These are phyloP conservation scores for Orchesella flavescens DNA, from an alignment of 2,888 invertebrate genomes.

Conservation along the genomic window DNA sequence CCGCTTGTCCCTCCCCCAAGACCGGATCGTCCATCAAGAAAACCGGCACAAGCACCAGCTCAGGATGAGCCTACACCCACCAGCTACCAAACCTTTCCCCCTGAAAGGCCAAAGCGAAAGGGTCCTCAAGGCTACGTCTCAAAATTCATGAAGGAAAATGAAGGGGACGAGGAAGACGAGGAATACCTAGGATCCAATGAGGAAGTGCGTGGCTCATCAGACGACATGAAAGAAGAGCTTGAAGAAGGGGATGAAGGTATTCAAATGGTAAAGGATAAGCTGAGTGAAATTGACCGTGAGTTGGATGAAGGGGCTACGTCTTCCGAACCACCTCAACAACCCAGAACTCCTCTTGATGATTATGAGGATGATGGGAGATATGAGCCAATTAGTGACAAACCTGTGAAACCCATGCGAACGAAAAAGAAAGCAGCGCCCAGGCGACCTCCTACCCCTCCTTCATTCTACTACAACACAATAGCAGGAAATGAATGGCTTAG, in stretches of 20 bases:
- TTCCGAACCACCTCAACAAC: neutral
- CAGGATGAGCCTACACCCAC: slow-evolving; percentile 49
- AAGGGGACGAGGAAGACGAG: slow-evolving; percentile 31
- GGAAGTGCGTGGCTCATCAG: slow-evolving; percentile 48
- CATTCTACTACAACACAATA: slow-evolving; percentile 71
- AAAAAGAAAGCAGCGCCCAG: slow-evolving; percentile 58
- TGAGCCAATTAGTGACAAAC: slow-evolving; percentile 68
- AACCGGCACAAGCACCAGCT: slow-evolving; percentile 67
- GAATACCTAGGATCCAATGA: slow-evolving; percentile 53
- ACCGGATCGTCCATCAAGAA: slow-evolving; percentile 66
- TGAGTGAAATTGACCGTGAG: slow-evolving; percentile 64
- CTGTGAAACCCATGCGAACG: slow-evolving; percentile 66
- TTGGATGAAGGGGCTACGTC: slow-evolving; percentile 20
- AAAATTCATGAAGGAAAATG: slow-evolving; percentile 67
- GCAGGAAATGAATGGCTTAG: slow-evolving; percentile 71
- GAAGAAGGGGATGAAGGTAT: slow-evolving; percentile 63
- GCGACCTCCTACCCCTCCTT: slow-evolving; percentile 52
- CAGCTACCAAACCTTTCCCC: slow-evolving; percentile 72
- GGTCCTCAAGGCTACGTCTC: slow-evolving; percentile 69
- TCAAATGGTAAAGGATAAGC: slow-evolving; percentile 65
- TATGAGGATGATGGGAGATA: slow-evolving; percentile 71
- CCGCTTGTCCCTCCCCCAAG: slow-evolving; percentile 74
- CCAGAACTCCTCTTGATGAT: neutral
- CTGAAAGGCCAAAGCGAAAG: slow-evolving; percentile 70
- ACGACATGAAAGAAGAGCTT: slow-evolving; percentile 46